These are phyloP conservation scores for Aulostomus chinensis DNA, from an alignment of 2,797 vertebrate species.

Conservation along the genomic window DNA sequence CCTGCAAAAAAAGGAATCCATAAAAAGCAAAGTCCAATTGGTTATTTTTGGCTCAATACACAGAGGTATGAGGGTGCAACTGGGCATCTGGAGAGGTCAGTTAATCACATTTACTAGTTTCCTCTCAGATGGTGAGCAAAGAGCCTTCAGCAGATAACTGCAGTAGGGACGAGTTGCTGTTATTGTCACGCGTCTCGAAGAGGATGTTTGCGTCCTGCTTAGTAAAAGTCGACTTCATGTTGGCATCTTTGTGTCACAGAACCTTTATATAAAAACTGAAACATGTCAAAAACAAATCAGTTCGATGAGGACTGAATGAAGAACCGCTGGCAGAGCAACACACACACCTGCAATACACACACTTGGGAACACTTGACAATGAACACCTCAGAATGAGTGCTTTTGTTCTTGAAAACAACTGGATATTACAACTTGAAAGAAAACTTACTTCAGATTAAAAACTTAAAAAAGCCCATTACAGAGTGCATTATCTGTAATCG, in stretches of 20 bases:
- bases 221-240: not conserved
- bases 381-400: conserved; percentile 10
- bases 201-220: too few relatives aligned
- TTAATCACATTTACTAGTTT: too few relatives aligned
- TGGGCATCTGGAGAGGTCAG: too few relatives aligned
- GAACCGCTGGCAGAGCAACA: conserved; percentile 24
- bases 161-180: too few relatives aligned
- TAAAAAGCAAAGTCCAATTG: too few relatives aligned
- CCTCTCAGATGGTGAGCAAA: too few relatives aligned
- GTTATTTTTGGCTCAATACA: too few relatives aligned
- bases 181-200: too few relatives aligned
- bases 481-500: not conserved
- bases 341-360: not conserved
- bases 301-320: conserved; percentile 9
- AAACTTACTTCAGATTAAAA: not conserved
- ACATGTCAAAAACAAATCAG: conserved; percentile 32
- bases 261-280: conserved; percentile 35
- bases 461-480: not conserved
- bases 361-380: not conserved
- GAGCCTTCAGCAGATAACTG: too few relatives aligned
- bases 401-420: not conserved
- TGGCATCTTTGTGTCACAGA: not conserved
- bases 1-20: too few relatives aligned
- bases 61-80: too few relatives aligned
- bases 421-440: conserved; percentile 1